phyloP scores from a whole-genome alignment of 2,888 invertebrate genomes.

The Heteropelma amictum region DNA sequence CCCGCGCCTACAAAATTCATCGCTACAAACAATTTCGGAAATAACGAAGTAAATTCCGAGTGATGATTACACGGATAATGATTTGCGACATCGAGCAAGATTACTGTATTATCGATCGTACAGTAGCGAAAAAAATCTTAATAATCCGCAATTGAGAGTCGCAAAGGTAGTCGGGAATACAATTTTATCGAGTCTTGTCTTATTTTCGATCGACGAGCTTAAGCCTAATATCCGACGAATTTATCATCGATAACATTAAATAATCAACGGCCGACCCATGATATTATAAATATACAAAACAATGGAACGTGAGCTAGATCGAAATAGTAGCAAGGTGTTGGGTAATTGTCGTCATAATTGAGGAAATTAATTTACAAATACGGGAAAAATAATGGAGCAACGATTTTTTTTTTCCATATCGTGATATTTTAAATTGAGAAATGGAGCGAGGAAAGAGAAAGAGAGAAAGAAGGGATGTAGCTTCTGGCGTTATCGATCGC shows the following conservation, averaged over 20 bases:
- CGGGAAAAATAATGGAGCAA: slow-evolving; percentile 15
- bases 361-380: slow-evolving; percentile 53
- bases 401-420: too few relatives aligned
- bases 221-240: slow-evolving; percentile 25
- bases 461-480: slow-evolving; percentile 12
- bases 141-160: neutral
- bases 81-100: slow-evolving; percentile 7
- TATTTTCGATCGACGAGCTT: neutral
- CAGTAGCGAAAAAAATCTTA: slow-evolving; percentile 3
- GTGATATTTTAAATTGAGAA: too few relatives aligned
- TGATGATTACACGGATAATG: neutral
- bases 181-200: neutral
- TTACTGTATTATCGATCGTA: slow-evolving; percentile 16
- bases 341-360: slow-evolving; percentile 19
- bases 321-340: slow-evolving; percentile 9
- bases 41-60: slow-evolving; percentile 11
- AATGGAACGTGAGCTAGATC: slow-evolving; percentile 38
- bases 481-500: slow-evolving; percentile 5
- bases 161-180: neutral
- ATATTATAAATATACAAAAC: slow-evolving; percentile 62
- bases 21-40: slow-evolving; percentile 16
- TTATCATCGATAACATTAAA: slow-evolving; percentile 41
- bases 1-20: neutral
- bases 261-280: slow-evolving; percentile 56
- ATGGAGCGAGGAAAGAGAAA: neutral